Evolutionary conservation across 1,140 invertebrate genomes (phyloP), one percentile per base, ranked within the genome.

Genomic region (Dinothrombium tinctorium): DNA sequence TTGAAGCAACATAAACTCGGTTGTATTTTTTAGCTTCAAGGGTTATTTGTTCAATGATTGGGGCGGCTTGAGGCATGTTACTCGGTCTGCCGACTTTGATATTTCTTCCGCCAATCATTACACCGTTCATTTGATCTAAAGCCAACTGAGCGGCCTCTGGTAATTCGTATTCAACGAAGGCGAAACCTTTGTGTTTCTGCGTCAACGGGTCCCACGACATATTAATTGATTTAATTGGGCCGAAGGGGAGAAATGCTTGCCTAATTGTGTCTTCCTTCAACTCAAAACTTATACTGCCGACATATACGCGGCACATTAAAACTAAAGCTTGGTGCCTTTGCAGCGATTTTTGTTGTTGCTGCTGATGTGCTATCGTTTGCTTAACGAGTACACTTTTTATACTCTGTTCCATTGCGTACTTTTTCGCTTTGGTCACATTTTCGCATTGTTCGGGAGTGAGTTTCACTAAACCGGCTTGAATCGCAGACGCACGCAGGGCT

Each of bases 161-260:
- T 50, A 96, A 83, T 59, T 99, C 94, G 60, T 95, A 99, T 58
- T 99, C 94, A 14, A 99, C 86, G 64, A 99, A 99, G 5, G 94
- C 92, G 62, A 99, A 99, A 12, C 92, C 92, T 64, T 99, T 99
- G 63, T 99, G 94, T 59, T 98, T 96, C 61, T 95, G 89, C 2
- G 92, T 96, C 11, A 94, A 75, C 1, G 89, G 83, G 67, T 99
- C 94, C 84, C 87, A 98, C 0, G 84, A 92, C 82, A 99, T 92
- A 60, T 95, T 98, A 52, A 99, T 95, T 15, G 83, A 87, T 61
- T 98, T 96, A 51, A 99, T 96, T 11, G 94, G 92, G 40, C 94
- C 94, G 63, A 98, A 99, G 11, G 89, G 87, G 37, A 82, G 65
- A 60, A 99, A 99, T n/a, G 89, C 83, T 58, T 87, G 81, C 26